Conservation (phyloP, 1,140 invertebrate species). For the Bombus waltoni region DNA sequence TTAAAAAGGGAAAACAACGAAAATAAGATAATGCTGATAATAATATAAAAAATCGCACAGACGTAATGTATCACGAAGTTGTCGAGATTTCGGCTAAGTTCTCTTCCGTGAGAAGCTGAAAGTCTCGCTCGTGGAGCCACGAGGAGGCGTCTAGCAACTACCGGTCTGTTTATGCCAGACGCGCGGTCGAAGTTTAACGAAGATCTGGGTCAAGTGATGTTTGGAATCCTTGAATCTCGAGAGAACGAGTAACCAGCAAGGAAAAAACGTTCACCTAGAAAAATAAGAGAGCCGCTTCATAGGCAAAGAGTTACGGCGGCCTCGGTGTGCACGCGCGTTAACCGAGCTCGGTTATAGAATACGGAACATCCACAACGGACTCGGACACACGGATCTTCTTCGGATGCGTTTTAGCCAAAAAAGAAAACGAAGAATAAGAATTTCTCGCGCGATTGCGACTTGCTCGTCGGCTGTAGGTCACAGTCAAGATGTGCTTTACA, state of each 20-base stretch:
- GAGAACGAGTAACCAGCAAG: conserved; percentile 37
- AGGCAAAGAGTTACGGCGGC: conserved; percentile 30
- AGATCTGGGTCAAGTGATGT: conserved; percentile 82
- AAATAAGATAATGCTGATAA: no score
- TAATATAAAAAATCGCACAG: no score
- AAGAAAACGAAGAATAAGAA: conserved; percentile 59
- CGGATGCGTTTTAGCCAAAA: conserved; percentile 27
- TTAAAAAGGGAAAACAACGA: no score
- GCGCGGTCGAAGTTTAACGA: conserved; percentile 69
- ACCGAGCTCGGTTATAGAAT: conserved; percentile 47
- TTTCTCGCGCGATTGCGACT: conserved; percentile 67
- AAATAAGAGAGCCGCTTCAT: conserved; percentile 59
- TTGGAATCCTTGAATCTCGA: conserved; percentile 79
- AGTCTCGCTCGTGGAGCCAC: background rate
- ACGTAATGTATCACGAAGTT: no score
- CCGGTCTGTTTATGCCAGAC: conserved; percentile 58
- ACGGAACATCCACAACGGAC: background rate
- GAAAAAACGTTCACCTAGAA: conserved; percentile 59
- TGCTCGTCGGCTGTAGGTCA: conserved; percentile 71
- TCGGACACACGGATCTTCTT: background rate
- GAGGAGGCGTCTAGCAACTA: background rate
- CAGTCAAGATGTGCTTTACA: conserved; percentile 68
- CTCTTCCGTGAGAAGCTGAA: no score
- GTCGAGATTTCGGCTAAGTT: no score
- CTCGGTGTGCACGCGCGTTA: conserved; percentile 41